Evolutionary conservation across 2,113 vertebrate species (phyloP), one percentile per base, ranked within the genome.

Genomic region (Alosa alosa): DNA sequence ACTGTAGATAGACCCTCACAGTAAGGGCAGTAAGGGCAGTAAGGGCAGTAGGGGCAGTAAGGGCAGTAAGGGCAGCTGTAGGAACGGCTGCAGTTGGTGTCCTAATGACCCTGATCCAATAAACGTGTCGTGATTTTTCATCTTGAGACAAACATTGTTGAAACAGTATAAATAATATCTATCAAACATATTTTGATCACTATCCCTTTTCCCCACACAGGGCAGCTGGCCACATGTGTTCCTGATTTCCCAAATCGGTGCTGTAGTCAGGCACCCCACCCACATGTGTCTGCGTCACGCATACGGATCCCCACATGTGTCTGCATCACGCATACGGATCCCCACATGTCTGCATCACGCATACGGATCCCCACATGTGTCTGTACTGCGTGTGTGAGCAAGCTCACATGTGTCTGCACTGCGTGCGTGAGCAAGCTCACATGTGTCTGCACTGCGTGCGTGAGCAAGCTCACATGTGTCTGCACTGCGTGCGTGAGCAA

Each of bases 141-240:
- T 55, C 15, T 49, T 17, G 52, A 55, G 52, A 55, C 52, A 55
- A 55, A 55, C 15, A 55, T 55, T 18, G 4, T 55, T 18, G 13
- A 4, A 4, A 49, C 47, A 49, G 7, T 49, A 49, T 3, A 49
- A 49, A 49, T 13, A 49, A 49, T 13, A 49, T 75, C 22, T 85
- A 25, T 49, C 18, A 9, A 57, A 50, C 2, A 41, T 18, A n/a
- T 88, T 82, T 86, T 78, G 82, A 57, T 81, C 83, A 86, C 83
- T 81, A 60, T 84, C n/a, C 45, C 55, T 47, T 36, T 36, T 84
- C 52, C 68, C 18, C 44, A 84, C 78, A 41, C 50, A 0, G 22
- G 57, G 84, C 81, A 83, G 81, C 84, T 85, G 52, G 82, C 81
- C 15, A 18, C 64, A 72, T 72, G 25, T 72, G 64, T 36, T 31